Conservation (phyloP, 2,113 vertebrate genomes). For the Rhynchopsitta pachyrhyncha region DNA sequence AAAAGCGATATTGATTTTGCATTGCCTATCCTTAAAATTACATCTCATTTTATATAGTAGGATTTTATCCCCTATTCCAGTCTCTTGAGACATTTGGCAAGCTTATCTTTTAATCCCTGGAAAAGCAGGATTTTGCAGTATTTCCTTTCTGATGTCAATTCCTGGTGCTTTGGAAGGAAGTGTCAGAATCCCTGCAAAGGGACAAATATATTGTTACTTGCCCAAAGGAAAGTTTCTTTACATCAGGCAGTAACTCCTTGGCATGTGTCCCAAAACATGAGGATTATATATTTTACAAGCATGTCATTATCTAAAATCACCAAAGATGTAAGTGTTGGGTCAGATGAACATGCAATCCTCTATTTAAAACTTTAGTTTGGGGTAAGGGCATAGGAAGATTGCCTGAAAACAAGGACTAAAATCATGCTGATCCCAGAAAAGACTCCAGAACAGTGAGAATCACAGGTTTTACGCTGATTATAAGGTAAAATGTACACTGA, state of each 20-base stretch:
- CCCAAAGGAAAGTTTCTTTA: background rate
- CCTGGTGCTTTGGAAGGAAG: background rate
- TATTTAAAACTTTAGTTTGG: background rate
- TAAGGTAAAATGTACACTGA: background rate
- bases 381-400: background rate
- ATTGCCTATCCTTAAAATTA: background rate
- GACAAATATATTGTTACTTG: background rate
- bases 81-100: background rate
- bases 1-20: background rate
- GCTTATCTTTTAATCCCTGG: constrained; percentile 1
- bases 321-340: background rate
- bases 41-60: background rate
- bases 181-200: background rate
- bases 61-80: constrained; percentile 3
- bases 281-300: background rate
- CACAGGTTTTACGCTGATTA: background rate
- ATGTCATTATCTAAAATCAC: background rate
- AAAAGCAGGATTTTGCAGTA: background rate
- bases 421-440: background rate
- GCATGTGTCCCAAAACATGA: background rate
- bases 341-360: background rate
- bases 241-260: background rate
- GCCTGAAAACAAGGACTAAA: background rate
- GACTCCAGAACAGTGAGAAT: background rate
- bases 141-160: constrained; percentile 22